These are phyloP conservation scores for Podilymbus podiceps DNA, from an alignment of 2,113 vertebrate species.

Conservation along the genomic window DNA sequence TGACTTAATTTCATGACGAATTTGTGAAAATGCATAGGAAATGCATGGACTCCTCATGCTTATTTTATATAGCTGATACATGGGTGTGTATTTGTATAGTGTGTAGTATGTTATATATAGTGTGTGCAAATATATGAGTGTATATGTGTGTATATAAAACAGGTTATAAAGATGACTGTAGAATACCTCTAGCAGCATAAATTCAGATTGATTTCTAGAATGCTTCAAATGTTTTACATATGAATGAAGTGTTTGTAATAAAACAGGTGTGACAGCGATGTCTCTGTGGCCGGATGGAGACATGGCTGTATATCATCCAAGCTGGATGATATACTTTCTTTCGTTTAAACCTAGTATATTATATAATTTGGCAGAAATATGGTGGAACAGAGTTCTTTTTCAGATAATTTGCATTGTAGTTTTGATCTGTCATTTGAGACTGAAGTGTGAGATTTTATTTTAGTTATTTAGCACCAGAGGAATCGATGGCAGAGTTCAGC, in stretches of 20 bases:
- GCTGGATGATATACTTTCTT: not conserved
- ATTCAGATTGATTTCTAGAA: not conserved
- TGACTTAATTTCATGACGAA: not conserved
- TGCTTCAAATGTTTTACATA: not conserved
- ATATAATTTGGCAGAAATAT: not conserved
- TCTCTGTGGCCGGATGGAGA: not conserved
- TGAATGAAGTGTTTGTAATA: not conserved
- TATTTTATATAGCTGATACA: not conserved
- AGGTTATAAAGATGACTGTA: not conserved
- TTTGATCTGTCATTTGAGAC: constrained; percentile 5
- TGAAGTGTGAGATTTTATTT: constrained; percentile 11
- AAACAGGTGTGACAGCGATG: not conserved
- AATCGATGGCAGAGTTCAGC: not conserved
- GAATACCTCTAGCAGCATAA: not conserved
- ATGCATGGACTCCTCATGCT: not conserved
- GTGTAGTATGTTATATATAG: not conserved
- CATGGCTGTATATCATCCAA: not conserved
- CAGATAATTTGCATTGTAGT: not conserved
- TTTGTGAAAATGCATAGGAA: not conserved
- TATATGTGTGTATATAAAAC: not conserved
- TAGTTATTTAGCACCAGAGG: not conserved
- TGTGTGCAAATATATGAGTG: not conserved
- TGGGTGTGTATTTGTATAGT: not conserved
- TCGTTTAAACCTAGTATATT: not conserved
- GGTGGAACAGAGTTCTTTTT: not conserved